A percentile compares a stretch with the other conserved stretches of the same genome.
phyloP scores from a whole-genome alignment of 2,797 vertebrate species.

The Dendrocincla tyrannina region DNA sequence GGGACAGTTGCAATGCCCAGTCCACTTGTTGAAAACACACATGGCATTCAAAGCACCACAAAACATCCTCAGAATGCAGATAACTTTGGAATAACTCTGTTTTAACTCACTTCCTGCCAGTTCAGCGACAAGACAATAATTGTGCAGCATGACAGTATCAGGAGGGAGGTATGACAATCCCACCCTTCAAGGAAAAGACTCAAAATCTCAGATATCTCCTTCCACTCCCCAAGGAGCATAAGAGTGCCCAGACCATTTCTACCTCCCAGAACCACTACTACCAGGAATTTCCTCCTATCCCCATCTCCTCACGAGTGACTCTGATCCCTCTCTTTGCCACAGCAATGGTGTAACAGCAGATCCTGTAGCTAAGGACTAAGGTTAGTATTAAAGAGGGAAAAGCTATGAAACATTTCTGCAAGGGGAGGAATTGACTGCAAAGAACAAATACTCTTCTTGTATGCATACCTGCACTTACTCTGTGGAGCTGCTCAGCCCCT shows the following conservation, averaged over 20 bases:
- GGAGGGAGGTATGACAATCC: background rate
- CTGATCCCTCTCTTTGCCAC: background rate
- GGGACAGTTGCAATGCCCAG: background rate
- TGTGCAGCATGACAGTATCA: background rate
- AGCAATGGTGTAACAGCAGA: accelerated
- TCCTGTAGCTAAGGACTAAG: background rate
- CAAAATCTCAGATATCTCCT: background rate
- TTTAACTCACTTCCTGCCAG: background rate
- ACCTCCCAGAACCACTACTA: background rate
- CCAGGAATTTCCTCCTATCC: background rate
- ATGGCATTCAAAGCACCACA: background rate
- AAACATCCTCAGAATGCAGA: background rate
- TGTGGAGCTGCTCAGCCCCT: background rate
- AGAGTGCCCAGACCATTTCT: background rate
- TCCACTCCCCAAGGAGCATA: background rate
- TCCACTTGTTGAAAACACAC: background rate
- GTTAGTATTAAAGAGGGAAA: background rate
- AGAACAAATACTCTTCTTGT: background rate
- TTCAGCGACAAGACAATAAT: background rate
- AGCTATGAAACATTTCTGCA: background rate
- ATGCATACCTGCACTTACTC: background rate
- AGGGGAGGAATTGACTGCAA: background rate
- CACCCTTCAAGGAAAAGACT: background rate
- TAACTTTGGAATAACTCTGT: background rate
- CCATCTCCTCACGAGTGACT: background rate